These are phyloP conservation scores for Prosopocoilus inquinatus DNA, from an alignment of 2,888 invertebrate species.

Conservation along the genomic window DNA sequence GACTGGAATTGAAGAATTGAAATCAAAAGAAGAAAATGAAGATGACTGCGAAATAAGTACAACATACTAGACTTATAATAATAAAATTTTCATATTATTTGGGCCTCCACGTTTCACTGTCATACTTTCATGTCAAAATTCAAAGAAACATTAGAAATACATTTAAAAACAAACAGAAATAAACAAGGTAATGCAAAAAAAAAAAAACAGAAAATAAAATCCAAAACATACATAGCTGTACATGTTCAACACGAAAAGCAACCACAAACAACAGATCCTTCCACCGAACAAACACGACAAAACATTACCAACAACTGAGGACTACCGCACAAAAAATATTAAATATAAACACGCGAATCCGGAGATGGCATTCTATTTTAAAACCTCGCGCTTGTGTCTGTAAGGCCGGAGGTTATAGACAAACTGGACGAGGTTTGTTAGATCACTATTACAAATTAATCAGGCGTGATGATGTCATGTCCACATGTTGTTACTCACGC, in stretches of 20 bases:
- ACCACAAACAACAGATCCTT: slow-evolving; percentile 6
- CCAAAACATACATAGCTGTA: not conserved
- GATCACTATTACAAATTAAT: not conserved
- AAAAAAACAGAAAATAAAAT: not conserved
- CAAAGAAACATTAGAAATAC: slow-evolving; percentile 3
- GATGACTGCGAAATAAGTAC: no score
- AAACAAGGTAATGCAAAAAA: no score
- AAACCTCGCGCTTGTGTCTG: no score
- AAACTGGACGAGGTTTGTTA: no score
- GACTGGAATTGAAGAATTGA: no score
- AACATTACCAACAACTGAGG: not conserved
- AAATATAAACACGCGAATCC: slow-evolving; percentile 3
- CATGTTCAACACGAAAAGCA: not conserved
- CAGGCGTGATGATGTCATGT: slow-evolving; percentile 1
- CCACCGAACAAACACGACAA: slow-evolving; percentile 5
- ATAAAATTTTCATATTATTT: not conserved
- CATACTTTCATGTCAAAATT: not conserved
- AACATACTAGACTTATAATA: no score
- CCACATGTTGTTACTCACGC: not conserved
- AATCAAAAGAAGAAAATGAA: no score
- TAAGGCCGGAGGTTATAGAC: no score
- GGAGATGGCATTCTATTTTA: no score
- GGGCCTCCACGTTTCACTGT: not conserved
- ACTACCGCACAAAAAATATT: not conserved
- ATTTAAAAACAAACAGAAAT: slow-evolving; percentile 11